Conservation (phyloP, 2,113 vertebrate genomes). For the Corythoichthys intestinalis region DNA sequence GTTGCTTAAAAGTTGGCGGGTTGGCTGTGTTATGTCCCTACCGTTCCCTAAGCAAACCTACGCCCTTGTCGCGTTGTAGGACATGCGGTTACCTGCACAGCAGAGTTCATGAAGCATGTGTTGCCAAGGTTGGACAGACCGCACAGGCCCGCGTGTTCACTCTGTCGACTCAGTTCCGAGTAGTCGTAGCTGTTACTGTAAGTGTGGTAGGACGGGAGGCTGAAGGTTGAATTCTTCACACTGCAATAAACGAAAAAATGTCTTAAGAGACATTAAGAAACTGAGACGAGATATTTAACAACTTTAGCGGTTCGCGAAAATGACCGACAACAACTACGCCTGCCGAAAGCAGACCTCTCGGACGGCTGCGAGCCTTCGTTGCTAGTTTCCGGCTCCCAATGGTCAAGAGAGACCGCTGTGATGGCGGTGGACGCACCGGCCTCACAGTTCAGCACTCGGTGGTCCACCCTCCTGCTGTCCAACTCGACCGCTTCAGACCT, state of each 20-base stretch:
- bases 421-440: conserved; percentile 67
- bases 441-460: conserved; percentile 77
- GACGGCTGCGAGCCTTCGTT: conserved; percentile 29
- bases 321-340: neutral
- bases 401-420: conserved; percentile 53
- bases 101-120: conserved; percentile 99
- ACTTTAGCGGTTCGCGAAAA: neutral
- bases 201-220: conserved; percentile 87
- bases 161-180: conserved; percentile 88
- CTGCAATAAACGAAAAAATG: conserved; percentile 65
- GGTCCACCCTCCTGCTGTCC: conserved; percentile 76
- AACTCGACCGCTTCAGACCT: conserved; percentile 83
- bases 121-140: conserved; percentile 98
- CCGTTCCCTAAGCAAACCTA: too few relatives aligned
- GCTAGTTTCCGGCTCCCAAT: conserved; percentile 59
- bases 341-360: conserved; percentile 51
- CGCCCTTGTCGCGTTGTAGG: conserved; percentile 11
- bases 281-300: neutral
- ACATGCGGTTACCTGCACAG: conserved; percentile 84
- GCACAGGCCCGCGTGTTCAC: conserved; percentile 90
- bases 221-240: conserved; percentile 97
- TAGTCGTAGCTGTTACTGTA: conserved; percentile 96
- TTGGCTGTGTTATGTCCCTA: too few relatives aligned
- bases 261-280: neutral
- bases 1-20: too few relatives aligned